A percentile compares a stretch with the other conserved stretches of the same genome.
phyloP scores from a whole-genome alignment of 37 sponge, comb jelly and placozoan genomes.

The Tethya wilhelma region DNA sequence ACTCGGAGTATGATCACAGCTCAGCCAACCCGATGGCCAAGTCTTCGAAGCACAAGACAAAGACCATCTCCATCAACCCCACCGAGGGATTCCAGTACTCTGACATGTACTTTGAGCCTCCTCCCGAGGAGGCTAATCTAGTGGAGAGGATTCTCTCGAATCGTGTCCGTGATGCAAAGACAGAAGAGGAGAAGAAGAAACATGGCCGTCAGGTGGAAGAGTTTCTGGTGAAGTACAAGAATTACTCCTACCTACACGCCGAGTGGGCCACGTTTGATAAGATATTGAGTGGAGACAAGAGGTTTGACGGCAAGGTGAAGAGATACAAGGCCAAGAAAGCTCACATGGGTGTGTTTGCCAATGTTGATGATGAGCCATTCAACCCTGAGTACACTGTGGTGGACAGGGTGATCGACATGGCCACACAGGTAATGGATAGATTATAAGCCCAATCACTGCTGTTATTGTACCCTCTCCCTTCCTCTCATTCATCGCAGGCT shows the following conservation, averaged over 20 bases:
- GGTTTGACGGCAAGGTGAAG: slow-evolving; percentile 87
- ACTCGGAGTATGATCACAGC: slow-evolving; percentile 36
- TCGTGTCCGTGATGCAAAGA: slow-evolving; percentile 57
- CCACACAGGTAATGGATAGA: slow-evolving; percentile 36
- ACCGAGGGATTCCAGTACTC: slow-evolving; percentile 71
- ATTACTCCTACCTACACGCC: slow-evolving; percentile 92
- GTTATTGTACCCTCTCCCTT: background rate
- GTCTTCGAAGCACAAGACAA: slow-evolving; percentile 33
- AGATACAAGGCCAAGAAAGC: slow-evolving; percentile 76
- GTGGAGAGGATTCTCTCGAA: slow-evolving; percentile 81
- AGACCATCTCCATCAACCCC: slow-evolving; percentile 59
- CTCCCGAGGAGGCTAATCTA: slow-evolving; percentile 86
- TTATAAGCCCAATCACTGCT: background rate
- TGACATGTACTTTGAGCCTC: slow-evolving; percentile 75
- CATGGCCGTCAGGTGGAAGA: slow-evolving; percentile 77
- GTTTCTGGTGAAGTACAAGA: slow-evolving; percentile 88
- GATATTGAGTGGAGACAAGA: slow-evolving; percentile 81
- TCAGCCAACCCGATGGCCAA: background rate
- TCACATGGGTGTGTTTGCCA: slow-evolving; percentile 59
- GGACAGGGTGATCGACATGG: slow-evolving; percentile 88
- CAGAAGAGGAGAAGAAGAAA: slow-evolving; percentile 46
- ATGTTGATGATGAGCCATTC: slow-evolving; percentile 95
- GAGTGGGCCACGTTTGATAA: slow-evolving; percentile 81
- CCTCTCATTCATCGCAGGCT: background rate
- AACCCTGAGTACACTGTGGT: slow-evolving; percentile 96